Evolutionary conservation across 2,113 vertebrate genomes (phyloP).

Genomic region (Cephalopholis sonnerati): DNA sequence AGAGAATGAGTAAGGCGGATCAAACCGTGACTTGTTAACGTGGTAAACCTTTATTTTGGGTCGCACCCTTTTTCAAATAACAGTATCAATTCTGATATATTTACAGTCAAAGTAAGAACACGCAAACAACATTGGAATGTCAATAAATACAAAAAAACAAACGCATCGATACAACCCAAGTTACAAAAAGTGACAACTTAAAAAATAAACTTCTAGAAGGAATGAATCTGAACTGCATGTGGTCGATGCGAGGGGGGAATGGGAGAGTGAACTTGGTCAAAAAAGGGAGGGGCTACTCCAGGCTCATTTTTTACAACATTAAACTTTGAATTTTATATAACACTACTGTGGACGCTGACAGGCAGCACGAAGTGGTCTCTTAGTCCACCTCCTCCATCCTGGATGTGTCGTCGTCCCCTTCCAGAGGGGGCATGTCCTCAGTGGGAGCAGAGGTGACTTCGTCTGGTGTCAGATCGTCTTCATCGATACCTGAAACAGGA

Average conservation of each 20-base stretch:
- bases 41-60: conserved; percentile 74
- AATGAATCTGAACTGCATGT: conserved; percentile 49
- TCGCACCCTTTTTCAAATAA: conserved; percentile 51
- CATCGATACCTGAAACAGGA: conserved; percentile 90
- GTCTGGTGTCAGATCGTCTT: conserved; percentile 90
- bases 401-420: conserved; percentile 94
- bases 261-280: conserved; percentile 8
- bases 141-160: conserved; percentile 80
- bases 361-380: conserved; percentile 15
- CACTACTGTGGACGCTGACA: conserved; percentile 26
- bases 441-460: conserved; percentile 84
- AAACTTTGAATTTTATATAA: conserved; percentile 50
- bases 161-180: conserved; percentile 50
- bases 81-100: conserved; percentile 64
- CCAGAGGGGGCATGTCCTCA: conserved; percentile 96
- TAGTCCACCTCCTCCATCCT: conserved; percentile 99
- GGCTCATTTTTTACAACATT: conserved; percentile 67
- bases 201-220: conserved; percentile 44
- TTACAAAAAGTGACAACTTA: conserved; percentile 65
- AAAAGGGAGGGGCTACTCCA: conserved; percentile 24
- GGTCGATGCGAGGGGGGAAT: conserved; percentile 1
- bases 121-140: conserved; percentile 67
- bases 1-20: background rate
- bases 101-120: conserved; percentile 65
- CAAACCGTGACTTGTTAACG: conserved; percentile 22